phyloP scores from a whole-genome alignment of 2,797 vertebrate species.

The Hirundo rustica region DNA sequence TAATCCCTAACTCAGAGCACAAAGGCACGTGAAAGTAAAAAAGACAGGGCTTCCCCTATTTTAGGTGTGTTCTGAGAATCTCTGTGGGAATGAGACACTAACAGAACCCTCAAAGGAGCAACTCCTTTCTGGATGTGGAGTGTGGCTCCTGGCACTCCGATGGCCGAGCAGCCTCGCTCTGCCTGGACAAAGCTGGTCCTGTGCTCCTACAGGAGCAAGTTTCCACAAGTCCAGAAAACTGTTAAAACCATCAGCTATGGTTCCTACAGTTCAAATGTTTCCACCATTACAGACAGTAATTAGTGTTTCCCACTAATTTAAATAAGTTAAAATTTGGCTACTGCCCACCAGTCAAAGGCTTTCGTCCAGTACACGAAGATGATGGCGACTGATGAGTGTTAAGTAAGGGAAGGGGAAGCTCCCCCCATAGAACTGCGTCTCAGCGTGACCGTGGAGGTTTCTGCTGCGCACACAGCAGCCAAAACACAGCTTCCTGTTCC shows the following conservation, averaged over 20 bases:
- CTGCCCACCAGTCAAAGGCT: not conserved
- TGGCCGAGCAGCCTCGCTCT: fast-evolving
- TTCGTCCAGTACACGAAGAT: fast-evolving
- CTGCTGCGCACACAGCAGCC: fast-evolving
- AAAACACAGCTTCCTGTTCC: not conserved
- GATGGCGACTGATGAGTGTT: fast-evolving
- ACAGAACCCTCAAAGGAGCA: not conserved
- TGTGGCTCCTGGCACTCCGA: not conserved
- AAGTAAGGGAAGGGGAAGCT: not conserved
- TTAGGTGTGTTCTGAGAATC: not conserved
- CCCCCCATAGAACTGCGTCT: fast-evolving
- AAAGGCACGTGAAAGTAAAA: not conserved
- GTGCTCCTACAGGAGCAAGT: not conserved
- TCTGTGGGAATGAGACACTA: fast-evolving
- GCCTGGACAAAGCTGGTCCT: not conserved
- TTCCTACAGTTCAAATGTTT: not conserved
- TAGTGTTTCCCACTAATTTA: not conserved
- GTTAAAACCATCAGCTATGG: fast-evolving
- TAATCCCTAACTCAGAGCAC: not conserved
- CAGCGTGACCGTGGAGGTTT: not conserved
- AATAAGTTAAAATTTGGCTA: not conserved
- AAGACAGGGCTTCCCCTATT: not conserved
- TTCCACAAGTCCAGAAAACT: not conserved
- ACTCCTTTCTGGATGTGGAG: not conserved
- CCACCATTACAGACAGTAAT: not conserved